Percentiles rank a stretch among this genome's conserved stretches.
phyloP scores from a whole-genome alignment of 2,888 invertebrate species.

The Autographa gamma region DNA sequence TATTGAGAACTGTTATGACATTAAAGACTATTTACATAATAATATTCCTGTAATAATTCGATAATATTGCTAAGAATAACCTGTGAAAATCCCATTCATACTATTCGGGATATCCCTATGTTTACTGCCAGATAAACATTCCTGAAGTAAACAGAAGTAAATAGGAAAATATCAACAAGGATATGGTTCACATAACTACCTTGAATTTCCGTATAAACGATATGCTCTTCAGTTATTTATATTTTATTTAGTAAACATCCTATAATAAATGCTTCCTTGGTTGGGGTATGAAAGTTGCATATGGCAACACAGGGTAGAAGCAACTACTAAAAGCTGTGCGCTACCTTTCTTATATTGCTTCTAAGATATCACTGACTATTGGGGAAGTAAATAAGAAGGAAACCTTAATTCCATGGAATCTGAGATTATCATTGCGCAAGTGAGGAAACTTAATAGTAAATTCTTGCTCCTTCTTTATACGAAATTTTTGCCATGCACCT shows the following conservation, averaged over 20 bases:
- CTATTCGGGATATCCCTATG: constrained; percentile 24
- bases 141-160: neutral
- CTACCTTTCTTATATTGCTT: too few relatives aligned
- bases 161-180: neutral
- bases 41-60: constrained; percentile 27
- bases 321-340: too few relatives aligned
- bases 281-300: too few relatives aligned
- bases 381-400: too few relatives aligned
- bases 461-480: too few relatives aligned
- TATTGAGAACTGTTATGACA: constrained; percentile 44
- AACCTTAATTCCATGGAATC: too few relatives aligned
- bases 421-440: too few relatives aligned
- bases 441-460: too few relatives aligned
- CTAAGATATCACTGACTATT: too few relatives aligned
- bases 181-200: neutral
- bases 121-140: constrained; percentile 31
- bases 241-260: neutral
- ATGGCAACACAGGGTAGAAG: too few relatives aligned
- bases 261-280: neutral
- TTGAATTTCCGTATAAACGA: neutral
- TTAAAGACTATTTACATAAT: constrained; percentile 23
- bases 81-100: constrained; percentile 36
- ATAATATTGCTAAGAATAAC: constrained; percentile 27
- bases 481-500: too few relatives aligned
- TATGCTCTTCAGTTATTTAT: neutral